phyloP scores from a whole-genome alignment of 2,888 invertebrate species.

The Neoaliturus tenellus region DNA sequence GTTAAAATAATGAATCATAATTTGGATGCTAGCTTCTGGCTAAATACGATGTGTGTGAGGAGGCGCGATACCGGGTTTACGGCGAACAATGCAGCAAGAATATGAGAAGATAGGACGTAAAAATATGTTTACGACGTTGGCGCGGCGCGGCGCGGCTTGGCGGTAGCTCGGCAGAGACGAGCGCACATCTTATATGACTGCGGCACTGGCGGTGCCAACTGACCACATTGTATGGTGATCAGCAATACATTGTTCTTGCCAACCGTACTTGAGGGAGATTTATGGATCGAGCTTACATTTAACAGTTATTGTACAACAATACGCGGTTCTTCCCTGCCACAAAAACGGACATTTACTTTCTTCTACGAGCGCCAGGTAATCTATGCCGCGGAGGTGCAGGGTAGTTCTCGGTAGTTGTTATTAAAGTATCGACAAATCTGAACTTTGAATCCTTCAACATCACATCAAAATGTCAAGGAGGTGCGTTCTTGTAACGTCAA shows the following conservation, averaged over 20 bases:
- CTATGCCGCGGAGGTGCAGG: no score
- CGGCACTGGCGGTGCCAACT: conserved; percentile 22
- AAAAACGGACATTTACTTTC: not conserved
- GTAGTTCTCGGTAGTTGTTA: no score
- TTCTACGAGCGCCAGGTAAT: no score
- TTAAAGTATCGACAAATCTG: no score
- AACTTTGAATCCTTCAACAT: no score
- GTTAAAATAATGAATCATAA: no score
- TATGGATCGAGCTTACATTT: conserved; percentile 25
- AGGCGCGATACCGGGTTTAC: not conserved
- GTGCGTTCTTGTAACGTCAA: no score
- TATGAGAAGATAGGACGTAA: not conserved
- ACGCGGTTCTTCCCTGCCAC: not conserved
- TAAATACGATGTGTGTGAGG: no score
- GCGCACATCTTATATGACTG: conserved; percentile 25
- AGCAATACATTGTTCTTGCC: conserved; percentile 38
- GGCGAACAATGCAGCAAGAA: conserved; percentile 15
- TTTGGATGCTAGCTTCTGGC: no score
- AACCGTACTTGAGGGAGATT: conserved; percentile 17
- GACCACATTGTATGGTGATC: conserved; percentile 41
- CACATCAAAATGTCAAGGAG: no score
- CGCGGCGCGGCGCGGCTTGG: not conserved
- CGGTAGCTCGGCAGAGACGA: conserved; percentile 4
- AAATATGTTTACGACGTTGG: not conserved
- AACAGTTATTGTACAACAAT: conserved; percentile 17